Evolutionary conservation across 1,140 invertebrate genomes (phyloP).

Genomic region (Drosophila bocqueti): DNA sequence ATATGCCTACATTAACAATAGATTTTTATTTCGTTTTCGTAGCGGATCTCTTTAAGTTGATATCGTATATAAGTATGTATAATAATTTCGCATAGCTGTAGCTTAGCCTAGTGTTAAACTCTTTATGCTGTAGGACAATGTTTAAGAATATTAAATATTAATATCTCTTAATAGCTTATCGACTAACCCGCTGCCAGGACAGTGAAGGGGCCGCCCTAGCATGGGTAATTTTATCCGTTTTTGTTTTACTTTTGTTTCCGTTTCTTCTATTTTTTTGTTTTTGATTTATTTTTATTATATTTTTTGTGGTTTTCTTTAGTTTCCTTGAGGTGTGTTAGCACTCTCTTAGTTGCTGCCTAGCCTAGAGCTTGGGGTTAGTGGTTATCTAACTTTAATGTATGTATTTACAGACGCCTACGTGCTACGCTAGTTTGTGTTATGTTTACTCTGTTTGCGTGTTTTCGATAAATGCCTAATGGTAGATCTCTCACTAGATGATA

Average conservation of each 20-base stretch:
- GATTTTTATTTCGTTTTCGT: constrained; percentile 46
- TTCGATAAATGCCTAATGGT: constrained; percentile 56
- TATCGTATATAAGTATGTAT: constrained; percentile 40
- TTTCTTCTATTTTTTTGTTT: constrained; percentile 26
- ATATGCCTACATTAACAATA: constrained; percentile 56
- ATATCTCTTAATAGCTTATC: constrained; percentile 69
- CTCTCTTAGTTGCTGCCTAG: constrained; percentile 31
- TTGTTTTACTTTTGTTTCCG: constrained; percentile 26
- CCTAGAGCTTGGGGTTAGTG: constrained; percentile 29
- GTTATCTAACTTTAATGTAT: constrained; percentile 31
- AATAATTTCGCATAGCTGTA: constrained; percentile 49
- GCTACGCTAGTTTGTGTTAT: constrained; percentile 55
- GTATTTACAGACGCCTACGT: constrained; percentile 42
- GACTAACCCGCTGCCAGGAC: constrained; percentile 26
- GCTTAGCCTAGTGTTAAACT: constrained; percentile 62
- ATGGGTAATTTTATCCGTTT: constrained; percentile 15
- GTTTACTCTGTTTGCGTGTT: constrained; percentile 16
- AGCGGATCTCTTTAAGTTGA: constrained; percentile 35
- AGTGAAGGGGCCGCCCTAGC: constrained; percentile 25
- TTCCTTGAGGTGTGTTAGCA: constrained; percentile 34
- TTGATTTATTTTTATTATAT: constrained; percentile 1
- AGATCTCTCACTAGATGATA: constrained; percentile 52
- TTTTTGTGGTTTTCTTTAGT: constrained; percentile 36
- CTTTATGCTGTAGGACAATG: constrained; percentile 80
- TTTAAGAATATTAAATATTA: constrained; percentile 83